Evolutionary conservation across 2,113 vertebrate genomes (phyloP), one percentile per base, ranked within the genome.

Genomic region (Cyanoderma ruficeps): DNA sequence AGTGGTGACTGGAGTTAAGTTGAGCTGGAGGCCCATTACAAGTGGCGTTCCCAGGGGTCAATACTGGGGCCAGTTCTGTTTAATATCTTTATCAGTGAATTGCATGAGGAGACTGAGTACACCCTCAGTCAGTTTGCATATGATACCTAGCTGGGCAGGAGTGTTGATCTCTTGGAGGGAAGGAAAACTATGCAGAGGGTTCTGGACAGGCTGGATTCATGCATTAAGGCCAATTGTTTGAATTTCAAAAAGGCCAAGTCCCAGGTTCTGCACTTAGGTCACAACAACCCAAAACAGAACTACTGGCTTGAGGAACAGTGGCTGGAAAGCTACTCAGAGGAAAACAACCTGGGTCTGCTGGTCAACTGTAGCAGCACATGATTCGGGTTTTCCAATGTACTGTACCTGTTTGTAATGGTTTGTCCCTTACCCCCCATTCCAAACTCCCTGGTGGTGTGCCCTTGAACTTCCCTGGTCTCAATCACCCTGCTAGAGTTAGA

Each of bases 291-390:
- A 15, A 47, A 13, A 25, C 16, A 64, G 3, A 0, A 1, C 21
- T 52, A 41, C 42, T 57, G 18, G 25, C 11, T 25, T 57, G 22
- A 27, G 25, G 10, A 83, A 39, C 31, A 53, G 13, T 28, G 28
- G 2, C 39, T 53, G 56, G 19, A 86, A 76, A 76, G 2, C 3
- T 81, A 7, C 10, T 9, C 1, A 2, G 5, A 0, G 0, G 37
- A 47, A 47, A 80, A 85, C 1, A 5, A 37, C 16, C 9, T 10
- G 18, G 7, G 8, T 8, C 6, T 53, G 3, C 10, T 47, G 25
- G 5, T 53, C 0, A n/a, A n/a, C n/a, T n/a, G n/a, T n/a, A n/a
- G n/a, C n/a, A n/a, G n/a, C n/a, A n/a, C n/a, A n/a, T n/a, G n/a
- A n/a, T n/a, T n/a, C n/a, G n/a, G n/a, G n/a, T n/a, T n/a, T n/a